A percentile compares a stretch with the other conserved stretches of the same genome.
phyloP scores from a whole-genome alignment of 1,140 invertebrate species.

The Cryptotermes secundus region DNA sequence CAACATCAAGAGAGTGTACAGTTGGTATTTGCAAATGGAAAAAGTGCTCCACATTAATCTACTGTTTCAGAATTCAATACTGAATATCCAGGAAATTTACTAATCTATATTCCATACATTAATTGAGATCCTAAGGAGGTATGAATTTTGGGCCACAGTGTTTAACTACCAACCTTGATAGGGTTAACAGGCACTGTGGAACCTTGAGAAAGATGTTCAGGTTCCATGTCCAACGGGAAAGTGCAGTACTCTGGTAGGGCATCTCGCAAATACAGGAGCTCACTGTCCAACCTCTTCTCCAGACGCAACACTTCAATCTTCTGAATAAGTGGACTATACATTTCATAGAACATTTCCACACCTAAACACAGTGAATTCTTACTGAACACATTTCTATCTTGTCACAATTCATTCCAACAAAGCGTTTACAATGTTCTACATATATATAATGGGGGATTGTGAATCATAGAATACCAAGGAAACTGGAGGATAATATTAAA shows the following conservation, averaged over 20 bases:
- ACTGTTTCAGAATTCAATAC: too few relatives aligned
- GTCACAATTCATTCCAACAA: conserved; percentile 33
- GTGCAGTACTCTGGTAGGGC: conserved; percentile 91
- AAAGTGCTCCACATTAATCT: too few relatives aligned
- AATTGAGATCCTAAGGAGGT: too few relatives aligned
- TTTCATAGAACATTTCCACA: conserved; percentile 82
- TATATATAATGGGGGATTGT: not conserved
- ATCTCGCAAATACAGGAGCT: conserved; percentile 89
- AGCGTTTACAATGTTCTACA: conserved; percentile 14
- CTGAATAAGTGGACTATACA: conserved; percentile 93
- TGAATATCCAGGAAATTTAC: too few relatives aligned
- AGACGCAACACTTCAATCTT: conserved; percentile 87
- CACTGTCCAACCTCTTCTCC: conserved; percentile 91
- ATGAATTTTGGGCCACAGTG: not conserved
- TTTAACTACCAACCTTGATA: conserved; percentile 63
- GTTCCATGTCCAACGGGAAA: conserved; percentile 89
- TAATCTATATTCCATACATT: too few relatives aligned
- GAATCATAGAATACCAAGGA: too few relatives aligned
- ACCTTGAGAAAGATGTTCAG: conserved; percentile 74
- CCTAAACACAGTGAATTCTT: conserved; percentile 52
- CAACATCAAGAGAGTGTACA: too few relatives aligned
- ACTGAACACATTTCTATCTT: conserved; percentile 38
- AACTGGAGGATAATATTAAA: too few relatives aligned
- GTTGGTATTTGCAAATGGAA: too few relatives aligned
- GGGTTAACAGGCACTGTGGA: conserved; percentile 82